Evolutionary conservation across 2,888 invertebrate genomes (phyloP).

Genomic region (Dione juno): DNA sequence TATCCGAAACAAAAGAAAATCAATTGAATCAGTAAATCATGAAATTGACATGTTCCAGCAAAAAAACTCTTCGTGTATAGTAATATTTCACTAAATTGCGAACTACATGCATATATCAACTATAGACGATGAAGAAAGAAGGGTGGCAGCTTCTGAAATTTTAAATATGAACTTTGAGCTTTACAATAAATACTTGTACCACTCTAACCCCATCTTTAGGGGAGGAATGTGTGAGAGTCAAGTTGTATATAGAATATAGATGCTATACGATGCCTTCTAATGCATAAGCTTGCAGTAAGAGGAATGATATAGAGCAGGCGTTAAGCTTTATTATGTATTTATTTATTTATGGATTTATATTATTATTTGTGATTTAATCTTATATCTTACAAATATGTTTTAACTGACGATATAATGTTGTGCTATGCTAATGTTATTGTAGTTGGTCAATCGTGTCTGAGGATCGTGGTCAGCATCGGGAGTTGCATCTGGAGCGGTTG

Average conservation of each 20-base stretch:
- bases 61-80: no score
- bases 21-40: no score
- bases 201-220: slow-evolving; percentile 20
- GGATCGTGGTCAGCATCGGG: no score
- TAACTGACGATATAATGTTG: no score
- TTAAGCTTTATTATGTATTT: not conserved
- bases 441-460: no score
- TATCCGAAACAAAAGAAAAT: no score
- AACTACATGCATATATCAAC: not conserved
- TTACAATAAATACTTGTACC: slow-evolving; percentile 20
- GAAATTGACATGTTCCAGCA: no score
- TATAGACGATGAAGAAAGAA: not conserved
- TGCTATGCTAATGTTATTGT: no score
- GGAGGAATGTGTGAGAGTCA: slow-evolving; percentile 23
- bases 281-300: slow-evolving; percentile 13
- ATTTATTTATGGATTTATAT: not conserved
- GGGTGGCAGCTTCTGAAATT: slow-evolving; percentile 13
- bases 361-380: no score
- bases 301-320: not conserved
- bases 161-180: slow-evolving; percentile 2
- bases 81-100: slow-evolving; percentile 1
- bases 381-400: no score
- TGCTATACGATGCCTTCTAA: slow-evolving; percentile 19
- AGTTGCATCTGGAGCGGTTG: no score
- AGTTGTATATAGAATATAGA: slow-evolving; percentile 15